phyloP scores from a whole-genome alignment of 2,888 invertebrate species.

The Digitonthophagus gazella region DNA sequence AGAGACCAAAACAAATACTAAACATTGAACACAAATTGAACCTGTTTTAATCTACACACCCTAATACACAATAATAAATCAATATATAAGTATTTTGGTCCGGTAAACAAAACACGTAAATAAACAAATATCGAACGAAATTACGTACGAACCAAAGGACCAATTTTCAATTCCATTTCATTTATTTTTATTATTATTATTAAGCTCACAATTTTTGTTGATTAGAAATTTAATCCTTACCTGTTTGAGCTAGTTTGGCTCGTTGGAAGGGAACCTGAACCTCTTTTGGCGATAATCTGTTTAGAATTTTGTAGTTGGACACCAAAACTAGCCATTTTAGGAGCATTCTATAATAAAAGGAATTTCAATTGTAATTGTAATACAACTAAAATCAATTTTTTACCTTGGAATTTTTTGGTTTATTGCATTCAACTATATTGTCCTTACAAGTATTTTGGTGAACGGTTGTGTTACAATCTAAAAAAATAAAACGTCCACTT shows the following conservation, averaged over 20 bases:
- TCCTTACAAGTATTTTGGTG: slow-evolving; percentile 88
- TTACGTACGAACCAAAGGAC: neutral
- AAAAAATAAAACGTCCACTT: slow-evolving; percentile 33
- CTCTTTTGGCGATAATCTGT: slow-evolving; percentile 47
- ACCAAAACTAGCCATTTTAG: slow-evolving; percentile 47
- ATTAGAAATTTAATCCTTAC: slow-evolving; percentile 39
- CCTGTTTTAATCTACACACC: slow-evolving; percentile 25
- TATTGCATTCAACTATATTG: slow-evolving; percentile 79
- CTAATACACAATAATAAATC: slow-evolving; percentile 15
- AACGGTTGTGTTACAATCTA: slow-evolving; percentile 83
- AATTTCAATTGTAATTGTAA: no score
- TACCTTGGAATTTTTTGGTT: slow-evolving; percentile 67
- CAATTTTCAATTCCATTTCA: no score
- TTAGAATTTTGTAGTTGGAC: slow-evolving; percentile 48
- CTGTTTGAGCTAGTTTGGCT: slow-evolving; percentile 47
- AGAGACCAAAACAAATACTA: slow-evolving; percentile 24
- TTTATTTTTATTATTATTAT: no score
- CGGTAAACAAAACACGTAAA: neutral
- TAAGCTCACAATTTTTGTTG: slow-evolving; percentile 11
- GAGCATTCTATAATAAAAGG: slow-evolving; percentile 44
- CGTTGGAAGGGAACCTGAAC: slow-evolving; percentile 45
- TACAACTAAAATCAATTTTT: slow-evolving; percentile 28
- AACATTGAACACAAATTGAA: slow-evolving; percentile 29
- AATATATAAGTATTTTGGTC: slow-evolving; percentile 7
- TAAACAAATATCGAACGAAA: neutral